Base-by-base conservation (phyloP, 2,797 vertebrate species). In the Artibeus lituratus region DNA sequence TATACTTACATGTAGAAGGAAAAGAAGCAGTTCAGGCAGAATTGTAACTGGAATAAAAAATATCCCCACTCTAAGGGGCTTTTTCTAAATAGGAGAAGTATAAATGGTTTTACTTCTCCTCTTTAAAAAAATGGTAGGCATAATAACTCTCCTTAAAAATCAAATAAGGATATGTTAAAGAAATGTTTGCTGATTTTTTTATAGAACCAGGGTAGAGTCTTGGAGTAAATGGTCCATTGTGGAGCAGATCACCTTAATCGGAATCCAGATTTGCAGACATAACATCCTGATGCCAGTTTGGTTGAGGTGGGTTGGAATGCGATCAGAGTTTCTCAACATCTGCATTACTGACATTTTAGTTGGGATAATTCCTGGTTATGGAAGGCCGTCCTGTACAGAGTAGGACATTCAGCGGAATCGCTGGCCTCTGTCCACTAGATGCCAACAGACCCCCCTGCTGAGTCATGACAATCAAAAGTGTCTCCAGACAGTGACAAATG, bases 41-140 rank as follows among this genome's bases (percentile, higher is more conserved):
- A 49, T 35, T 72, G 9, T 80, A 91, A 65, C 65, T 67, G 37
- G 22, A 74, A 70, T 37, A 78, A 94, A 94, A 90, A 94, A 90
- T 70, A 92, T 29, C 37, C 26, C 49, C 19, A n/a, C 21, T 5
- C 14, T n/a, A 81, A 86, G 37, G 32, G 9, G 62, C 57, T 39
- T 86, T 16, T 44, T 82, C 57, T 67, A 21, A 69, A 85, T 21
- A 90, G 57, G 5, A 42, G 10, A 86, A 70, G 26, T n/a, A 55
- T 39, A 49, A 65, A 73, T 84, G 8, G 65, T 69, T 90, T 14
- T 44, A 51, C 42, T 59, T 39, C 0, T 78, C 21, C 55, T 77
- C 29, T 55, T 77, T 37, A 80, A 86, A 29, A 80, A 87, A 85
- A 32, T 49, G 15, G 21, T 47, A 62, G 44, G 8, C 5, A 29